Evolutionary conservation across 2,888 invertebrate genomes (phyloP).

Genomic region (Drosophila pegasa): DNA sequence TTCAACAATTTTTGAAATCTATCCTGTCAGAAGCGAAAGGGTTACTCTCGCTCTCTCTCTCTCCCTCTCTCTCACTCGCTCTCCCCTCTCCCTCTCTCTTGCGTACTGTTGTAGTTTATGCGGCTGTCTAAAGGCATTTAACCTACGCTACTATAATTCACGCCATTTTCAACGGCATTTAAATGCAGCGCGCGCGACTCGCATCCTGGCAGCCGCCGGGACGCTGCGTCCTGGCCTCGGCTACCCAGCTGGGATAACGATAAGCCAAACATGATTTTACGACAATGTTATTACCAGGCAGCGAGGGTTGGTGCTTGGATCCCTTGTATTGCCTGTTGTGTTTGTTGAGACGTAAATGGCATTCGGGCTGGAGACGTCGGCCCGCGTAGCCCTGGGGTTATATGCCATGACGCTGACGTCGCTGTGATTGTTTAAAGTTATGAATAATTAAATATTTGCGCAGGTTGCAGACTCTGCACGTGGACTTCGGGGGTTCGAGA

Average conservation of each 20-base stretch:
- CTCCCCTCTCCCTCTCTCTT: slow-evolving; percentile 2
- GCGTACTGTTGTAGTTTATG: slow-evolving; percentile 76
- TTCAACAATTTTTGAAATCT: slow-evolving; percentile 63
- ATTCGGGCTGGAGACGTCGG: slow-evolving; percentile 19
- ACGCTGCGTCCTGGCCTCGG: slow-evolving; percentile 30
- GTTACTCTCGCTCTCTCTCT: slow-evolving; percentile 38
- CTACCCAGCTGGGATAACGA: slow-evolving; percentile 65
- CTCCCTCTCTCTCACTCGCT: background rate
- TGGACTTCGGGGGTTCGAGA: slow-evolving; percentile 6
- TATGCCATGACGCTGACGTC: slow-evolving; percentile 70
- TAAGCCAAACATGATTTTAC: slow-evolving; percentile 84
- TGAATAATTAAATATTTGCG: slow-evolving; percentile 85
- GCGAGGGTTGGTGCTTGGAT: slow-evolving; percentile 30
- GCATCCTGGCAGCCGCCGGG: slow-evolving; percentile 47
- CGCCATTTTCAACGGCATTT: slow-evolving; percentile 78
- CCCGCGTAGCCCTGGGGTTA: slow-evolving; percentile 46
- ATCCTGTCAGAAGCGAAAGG: slow-evolving; percentile 70
- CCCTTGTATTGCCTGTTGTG: slow-evolving; percentile 57
- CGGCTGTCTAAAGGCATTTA: slow-evolving; percentile 81
- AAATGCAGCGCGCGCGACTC: slow-evolving; percentile 73
- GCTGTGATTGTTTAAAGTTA: slow-evolving; percentile 83
- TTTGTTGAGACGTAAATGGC: slow-evolving; percentile 72
- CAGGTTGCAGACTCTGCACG: slow-evolving; percentile 59
- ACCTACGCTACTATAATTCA: slow-evolving; percentile 84
- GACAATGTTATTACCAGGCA: slow-evolving; percentile 82